Base-by-base conservation (phyloP, 2,797 vertebrate species). In the Aphelocoma californica region DNA sequence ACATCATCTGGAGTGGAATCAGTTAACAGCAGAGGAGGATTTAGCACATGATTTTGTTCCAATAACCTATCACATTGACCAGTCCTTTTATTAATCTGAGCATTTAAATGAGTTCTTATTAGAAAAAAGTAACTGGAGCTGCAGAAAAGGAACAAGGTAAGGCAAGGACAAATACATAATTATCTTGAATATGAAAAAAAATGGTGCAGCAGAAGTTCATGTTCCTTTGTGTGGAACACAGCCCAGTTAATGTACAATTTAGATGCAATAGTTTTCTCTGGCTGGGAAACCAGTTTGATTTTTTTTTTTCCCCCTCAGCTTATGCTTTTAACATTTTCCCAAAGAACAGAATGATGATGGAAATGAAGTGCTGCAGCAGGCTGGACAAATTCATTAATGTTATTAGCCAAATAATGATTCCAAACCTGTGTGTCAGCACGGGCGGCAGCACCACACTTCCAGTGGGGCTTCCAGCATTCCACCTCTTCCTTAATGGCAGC, bases 101-200 rank as follows among this genome's bases (percentile, higher is more conserved):
- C 29, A 85, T 92, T 95, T 91, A 94, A 95, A 96, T 86, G 66
- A 82, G 36, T 47, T 86, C 48, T 81, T 85, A 69, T 29, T 78
- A 48, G 45, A 70, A 74, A 92, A 94, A 93, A 83, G 53, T 89
- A 94, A 92, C 83, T 86, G 40, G 90, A 92, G 44, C 81, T 95
- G 86, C 65, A 96, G 66, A 88, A 93, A 93, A 85, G 62, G 77
- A 83, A 32, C 60, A 94, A 96, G 88, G 87, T 94, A 97, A 97
- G 81, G 69, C 90, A 97, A 97, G 95, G 96, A 95, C 95, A 97
- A 97, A 95, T 88, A 67, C 73, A 90, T 96, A 97, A 97, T 97
- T 97, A 97, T 87, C 79, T 85, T 54, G 40, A 94, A 90, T 71
- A 92, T 86, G 83, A 57, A 77, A 85, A 65, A 77, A 87, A 70